phyloP scores from a whole-genome alignment of 2,113 vertebrate genomes.

The Oncorhynchus nerka region DNA sequence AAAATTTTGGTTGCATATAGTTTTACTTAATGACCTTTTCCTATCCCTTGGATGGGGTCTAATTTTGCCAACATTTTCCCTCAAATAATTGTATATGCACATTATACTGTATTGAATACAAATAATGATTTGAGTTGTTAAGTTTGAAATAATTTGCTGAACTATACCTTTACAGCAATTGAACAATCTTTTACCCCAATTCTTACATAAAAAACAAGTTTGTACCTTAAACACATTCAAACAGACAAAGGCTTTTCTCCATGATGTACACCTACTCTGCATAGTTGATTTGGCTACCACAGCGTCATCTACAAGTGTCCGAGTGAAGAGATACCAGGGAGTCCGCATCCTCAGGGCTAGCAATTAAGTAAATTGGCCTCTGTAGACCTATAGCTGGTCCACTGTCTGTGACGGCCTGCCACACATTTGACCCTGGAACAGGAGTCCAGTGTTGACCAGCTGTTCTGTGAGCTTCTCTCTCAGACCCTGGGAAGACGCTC shows the following conservation, averaged over 20 bases:
- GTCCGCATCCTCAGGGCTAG: constrained; percentile 59
- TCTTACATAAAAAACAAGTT: constrained; percentile 71
- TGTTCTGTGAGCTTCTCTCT: constrained; percentile 70
- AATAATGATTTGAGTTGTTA: not conserved
- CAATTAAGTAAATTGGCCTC: constrained; percentile 77
- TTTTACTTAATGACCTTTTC: not conserved
- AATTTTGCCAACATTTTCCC: not conserved
- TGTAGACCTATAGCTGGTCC: constrained; percentile 68
- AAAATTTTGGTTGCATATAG: constrained; percentile 1
- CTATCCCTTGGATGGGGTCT: not conserved
- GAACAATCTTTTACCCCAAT: constrained; percentile 34
- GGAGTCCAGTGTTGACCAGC: constrained; percentile 77
- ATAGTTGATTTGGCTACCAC: constrained; percentile 54
- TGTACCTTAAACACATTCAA: constrained; percentile 45
- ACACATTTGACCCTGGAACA: constrained; percentile 72
- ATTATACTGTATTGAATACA: not conserved
- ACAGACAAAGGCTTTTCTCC: constrained; percentile 59
- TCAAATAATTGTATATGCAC: too few relatives aligned
- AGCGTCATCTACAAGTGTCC: constrained; percentile 67
- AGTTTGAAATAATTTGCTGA: not conserved
- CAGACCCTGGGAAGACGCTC: constrained; percentile 74
- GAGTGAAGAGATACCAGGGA: constrained; percentile 58
- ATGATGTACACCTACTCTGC: constrained; percentile 47
- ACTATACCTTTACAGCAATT: not conserved
- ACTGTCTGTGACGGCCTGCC: constrained; percentile 71